Conservation (phyloP, 2,888 invertebrate species). For the Ischnura elegans region DNA sequence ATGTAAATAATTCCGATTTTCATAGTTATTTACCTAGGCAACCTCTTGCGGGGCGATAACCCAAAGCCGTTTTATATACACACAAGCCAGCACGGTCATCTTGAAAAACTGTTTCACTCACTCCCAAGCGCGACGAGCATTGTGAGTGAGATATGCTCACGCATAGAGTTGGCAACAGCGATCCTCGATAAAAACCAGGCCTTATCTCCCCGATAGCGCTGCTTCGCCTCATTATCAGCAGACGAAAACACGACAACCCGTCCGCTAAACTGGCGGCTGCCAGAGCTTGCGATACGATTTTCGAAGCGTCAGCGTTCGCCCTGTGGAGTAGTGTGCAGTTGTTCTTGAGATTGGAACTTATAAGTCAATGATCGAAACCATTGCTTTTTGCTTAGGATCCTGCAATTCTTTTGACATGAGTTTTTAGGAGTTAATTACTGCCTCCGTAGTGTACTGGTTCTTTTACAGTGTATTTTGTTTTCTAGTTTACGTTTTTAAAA, state of each 20-base stretch:
- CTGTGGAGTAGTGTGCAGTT: not conserved
- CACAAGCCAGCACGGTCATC: not conserved
- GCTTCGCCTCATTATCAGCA: conserved; percentile 55
- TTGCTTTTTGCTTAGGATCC: too few relatives aligned
- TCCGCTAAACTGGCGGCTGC: conserved; percentile 24
- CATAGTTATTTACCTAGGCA: too few relatives aligned
- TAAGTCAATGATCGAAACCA: not conserved
- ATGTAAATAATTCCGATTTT: too few relatives aligned
- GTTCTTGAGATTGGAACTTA: not conserved
- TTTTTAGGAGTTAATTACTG: too few relatives aligned
- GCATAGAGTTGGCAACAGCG: conserved; percentile 50
- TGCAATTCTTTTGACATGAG: too few relatives aligned
- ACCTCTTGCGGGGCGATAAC: too few relatives aligned
- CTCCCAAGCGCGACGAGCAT: not conserved
- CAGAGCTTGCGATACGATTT: not conserved
- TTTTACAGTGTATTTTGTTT: too few relatives aligned
- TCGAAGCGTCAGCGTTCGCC: not conserved
- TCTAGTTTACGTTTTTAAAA: too few relatives aligned
- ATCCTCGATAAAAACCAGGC: conserved; percentile 43
- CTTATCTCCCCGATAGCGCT: conserved; percentile 40
- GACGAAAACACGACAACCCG: conserved; percentile 56
- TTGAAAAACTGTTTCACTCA: not conserved
- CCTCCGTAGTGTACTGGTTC: too few relatives aligned
- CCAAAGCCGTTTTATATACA: too few relatives aligned
- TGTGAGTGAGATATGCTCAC: conserved; percentile 14